These are phyloP conservation scores for Valencia hispanica DNA, from an alignment of 2,797 vertebrate genomes.

Conservation along the genomic window DNA sequence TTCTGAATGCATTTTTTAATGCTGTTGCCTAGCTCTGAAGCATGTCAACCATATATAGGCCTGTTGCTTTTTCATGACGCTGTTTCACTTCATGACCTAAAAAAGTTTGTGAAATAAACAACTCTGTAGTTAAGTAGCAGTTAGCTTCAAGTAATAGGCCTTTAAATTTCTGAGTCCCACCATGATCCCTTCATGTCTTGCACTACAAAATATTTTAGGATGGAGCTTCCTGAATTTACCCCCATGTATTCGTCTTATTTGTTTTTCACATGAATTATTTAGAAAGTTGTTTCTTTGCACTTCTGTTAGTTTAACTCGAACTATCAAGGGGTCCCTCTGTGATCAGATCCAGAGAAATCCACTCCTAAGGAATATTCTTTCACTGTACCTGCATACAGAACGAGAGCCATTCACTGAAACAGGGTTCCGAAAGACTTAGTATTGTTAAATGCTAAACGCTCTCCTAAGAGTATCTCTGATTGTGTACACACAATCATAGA, in stretches of 20 bases:
- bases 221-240: too few relatives aligned
- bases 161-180: not conserved
- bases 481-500: not conserved
- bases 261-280: not conserved
- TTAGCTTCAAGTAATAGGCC: not conserved
- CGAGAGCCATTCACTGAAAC: constrained; percentile 7
- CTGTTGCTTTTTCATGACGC: constrained; percentile 6
- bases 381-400: constrained; percentile 41
- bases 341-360: constrained; percentile 67
- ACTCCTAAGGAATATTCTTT: constrained; percentile 79
- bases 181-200: not conserved
- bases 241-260: not conserved
- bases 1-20: too few relatives aligned
- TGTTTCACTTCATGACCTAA: constrained; percentile 12
- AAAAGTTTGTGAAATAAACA: constrained; percentile 34
- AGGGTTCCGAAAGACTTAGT: not conserved
- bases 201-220: not conserved
- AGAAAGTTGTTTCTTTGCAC: not conserved
- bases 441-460: too few relatives aligned
- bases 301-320: not conserved
- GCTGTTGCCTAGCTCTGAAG: constrained; percentile 1
- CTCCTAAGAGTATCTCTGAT: too few relatives aligned
- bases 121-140: constrained; percentile 56
- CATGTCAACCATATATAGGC: constrained; percentile 1
- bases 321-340: constrained; percentile 36